These are phyloP conservation scores for Raja brachyura DNA, from an alignment of 2,113 vertebrate species.

Conservation along the genomic window DNA sequence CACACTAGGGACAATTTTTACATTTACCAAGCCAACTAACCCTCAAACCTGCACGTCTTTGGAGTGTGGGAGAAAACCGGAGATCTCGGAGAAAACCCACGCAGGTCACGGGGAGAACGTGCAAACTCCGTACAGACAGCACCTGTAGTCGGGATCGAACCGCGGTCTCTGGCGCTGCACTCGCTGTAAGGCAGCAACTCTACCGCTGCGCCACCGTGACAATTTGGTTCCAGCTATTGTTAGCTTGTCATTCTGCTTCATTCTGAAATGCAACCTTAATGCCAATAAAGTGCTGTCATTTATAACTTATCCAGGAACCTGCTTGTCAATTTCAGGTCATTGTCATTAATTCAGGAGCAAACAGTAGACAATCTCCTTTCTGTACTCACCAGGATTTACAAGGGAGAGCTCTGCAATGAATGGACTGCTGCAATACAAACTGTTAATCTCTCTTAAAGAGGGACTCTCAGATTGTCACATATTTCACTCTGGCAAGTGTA, in stretches of 20 bases:
- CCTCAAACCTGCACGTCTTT: no score
- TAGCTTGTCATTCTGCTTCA: background rate
- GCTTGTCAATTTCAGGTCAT: slow-evolving; percentile 18
- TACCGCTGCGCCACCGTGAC: no score
- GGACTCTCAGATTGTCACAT: background rate
- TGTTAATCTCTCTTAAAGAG: background rate
- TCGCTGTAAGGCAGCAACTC: no score
- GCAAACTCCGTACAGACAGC: no score
- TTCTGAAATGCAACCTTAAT: slow-evolving; percentile 19
- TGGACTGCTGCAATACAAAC: background rate
- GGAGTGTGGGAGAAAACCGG: no score
- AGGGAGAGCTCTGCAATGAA: background rate
- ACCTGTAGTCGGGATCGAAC: no score
- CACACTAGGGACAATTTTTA: no score
- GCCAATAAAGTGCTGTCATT: background rate
- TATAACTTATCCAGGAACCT: slow-evolving; percentile 18
- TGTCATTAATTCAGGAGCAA: slow-evolving; percentile 23
- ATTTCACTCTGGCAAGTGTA: background rate
- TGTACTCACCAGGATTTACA: background rate
- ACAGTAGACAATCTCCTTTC: background rate
- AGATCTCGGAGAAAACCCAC: no score
- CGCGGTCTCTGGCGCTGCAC: no score
- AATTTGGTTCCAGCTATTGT: background rate
- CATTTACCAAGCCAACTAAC: no score
- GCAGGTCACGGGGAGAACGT: no score